phyloP scores from a whole-genome alignment of 2,888 invertebrate genomes.

The Rhamnusium bicolor region DNA sequence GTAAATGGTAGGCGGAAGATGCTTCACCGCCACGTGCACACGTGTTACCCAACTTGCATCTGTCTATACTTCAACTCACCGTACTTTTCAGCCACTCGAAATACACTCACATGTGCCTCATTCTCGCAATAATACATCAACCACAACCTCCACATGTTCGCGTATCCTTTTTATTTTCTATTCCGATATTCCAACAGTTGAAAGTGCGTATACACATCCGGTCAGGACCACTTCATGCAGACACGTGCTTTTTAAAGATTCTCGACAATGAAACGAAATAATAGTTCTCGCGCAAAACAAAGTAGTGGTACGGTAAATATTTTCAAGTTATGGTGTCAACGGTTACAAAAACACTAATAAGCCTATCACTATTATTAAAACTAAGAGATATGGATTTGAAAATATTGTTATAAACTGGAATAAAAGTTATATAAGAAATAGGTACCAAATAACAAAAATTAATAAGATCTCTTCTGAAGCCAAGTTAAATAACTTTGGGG shows the following conservation, averaged over 20 bases:
- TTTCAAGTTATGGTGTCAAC: too few species aligned
- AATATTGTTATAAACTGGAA: too few species aligned
- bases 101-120: constrained; percentile 57
- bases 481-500: too few species aligned
- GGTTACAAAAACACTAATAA: too few species aligned
- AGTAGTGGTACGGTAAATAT: too few species aligned
- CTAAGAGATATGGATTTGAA: too few species aligned
- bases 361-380: too few species aligned
- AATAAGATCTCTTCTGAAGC: too few species aligned
- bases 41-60: constrained; percentile 57
- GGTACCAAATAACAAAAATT: too few species aligned
- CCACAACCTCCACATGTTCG: constrained; percentile 34
- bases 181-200: constrained; percentile 6
- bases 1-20: constrained; percentile 55
- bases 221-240: constrained; percentile 9
- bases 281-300: too few species aligned
- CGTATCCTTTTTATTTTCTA: constrained; percentile 22
- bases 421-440: too few species aligned
- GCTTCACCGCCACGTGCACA: constrained; percentile 57
- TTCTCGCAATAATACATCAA: constrained; percentile 31
- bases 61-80: constrained; percentile 53
- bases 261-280: too few species aligned
- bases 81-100: constrained; percentile 49
- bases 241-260: neutral
- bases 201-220: constrained; percentile 17